phyloP scores from a whole-genome alignment of 2,888 invertebrate species.

The Frankliniella intonsa region DNA sequence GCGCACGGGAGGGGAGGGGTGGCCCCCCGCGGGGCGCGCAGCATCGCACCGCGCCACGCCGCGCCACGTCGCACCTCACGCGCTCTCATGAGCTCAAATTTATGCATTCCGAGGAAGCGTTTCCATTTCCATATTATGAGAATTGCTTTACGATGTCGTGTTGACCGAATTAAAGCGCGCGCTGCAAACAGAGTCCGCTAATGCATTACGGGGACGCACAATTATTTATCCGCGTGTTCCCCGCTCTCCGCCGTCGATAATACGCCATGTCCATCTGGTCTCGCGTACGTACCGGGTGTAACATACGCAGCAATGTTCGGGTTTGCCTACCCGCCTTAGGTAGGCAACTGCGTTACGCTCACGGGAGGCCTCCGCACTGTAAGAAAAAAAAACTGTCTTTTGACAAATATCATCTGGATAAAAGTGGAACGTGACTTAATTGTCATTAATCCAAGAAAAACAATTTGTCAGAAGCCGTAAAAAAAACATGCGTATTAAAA shows the following conservation, averaged over 20 bases:
- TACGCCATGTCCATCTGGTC: no score
- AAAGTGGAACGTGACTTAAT: no score
- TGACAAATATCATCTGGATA: no score
- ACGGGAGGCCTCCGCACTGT: no score
- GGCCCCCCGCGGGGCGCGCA: not conserved
- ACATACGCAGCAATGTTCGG: no score
- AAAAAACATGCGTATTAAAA: no score
- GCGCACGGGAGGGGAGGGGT: not conserved
- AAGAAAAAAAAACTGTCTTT: no score
- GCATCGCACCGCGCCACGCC: not conserved
- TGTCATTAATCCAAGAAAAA: no score
- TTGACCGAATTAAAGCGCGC: slow-evolving; percentile 7
- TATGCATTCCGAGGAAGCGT: not conserved
- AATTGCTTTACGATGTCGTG: slow-evolving; percentile 23
- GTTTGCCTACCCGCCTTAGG: no score
- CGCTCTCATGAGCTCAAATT: not conserved
- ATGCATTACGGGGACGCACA: not conserved
- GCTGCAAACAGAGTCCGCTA: not conserved
- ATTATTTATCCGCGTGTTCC: not conserved
- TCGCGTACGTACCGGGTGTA: no score
- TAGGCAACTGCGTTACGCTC: no score
- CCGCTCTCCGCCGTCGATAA: not conserved
- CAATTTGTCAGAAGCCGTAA: no score
- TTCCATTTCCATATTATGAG: slow-evolving; percentile 18
- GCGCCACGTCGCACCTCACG: not conserved